phyloP scores from a whole-genome alignment of 2,888 invertebrate species.

The Lucinisca nassula region DNA sequence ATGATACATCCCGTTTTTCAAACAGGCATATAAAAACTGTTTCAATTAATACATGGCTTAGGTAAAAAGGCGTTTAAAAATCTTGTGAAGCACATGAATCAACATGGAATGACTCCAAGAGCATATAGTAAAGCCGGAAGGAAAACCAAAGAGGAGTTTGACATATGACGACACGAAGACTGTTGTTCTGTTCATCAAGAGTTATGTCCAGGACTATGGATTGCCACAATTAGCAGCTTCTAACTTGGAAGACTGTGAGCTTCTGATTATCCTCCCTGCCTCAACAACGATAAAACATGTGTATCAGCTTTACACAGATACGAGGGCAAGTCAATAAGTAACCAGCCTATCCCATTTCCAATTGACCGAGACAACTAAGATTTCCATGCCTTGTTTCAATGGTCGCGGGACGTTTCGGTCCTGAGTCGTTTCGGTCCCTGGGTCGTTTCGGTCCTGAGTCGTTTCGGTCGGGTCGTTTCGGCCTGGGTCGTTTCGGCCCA shows the following conservation, averaged over 20 bases:
- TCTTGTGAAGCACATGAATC: neutral
- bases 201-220: conserved; percentile 18
- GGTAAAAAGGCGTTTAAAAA: neutral
- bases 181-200: conserved; percentile 15
- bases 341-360: too few relatives aligned
- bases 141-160: conserved; percentile 23
- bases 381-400: too few relatives aligned
- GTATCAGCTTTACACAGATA: neutral
- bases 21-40: too few relatives aligned
- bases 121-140: neutral
- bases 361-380: too few relatives aligned
- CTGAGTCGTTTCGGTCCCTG: too few relatives aligned
- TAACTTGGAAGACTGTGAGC: neutral
- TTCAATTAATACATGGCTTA: neutral
- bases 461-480: too few relatives aligned
- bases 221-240: conserved; percentile 22
- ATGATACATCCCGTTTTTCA: too few relatives aligned
- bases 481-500: too few relatives aligned
- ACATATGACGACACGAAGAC: neutral
- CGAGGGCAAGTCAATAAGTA: too few relatives aligned
- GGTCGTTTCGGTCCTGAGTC: too few relatives aligned
- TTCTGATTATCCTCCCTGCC: conserved; percentile 1
- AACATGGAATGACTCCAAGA: neutral
- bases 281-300: conserved; percentile 6
- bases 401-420: too few relatives aligned